Evolutionary conservation across 2,113 vertebrate species (phyloP), one percentile per base, ranked within the genome.

Genomic region (Perca flavescens): DNA sequence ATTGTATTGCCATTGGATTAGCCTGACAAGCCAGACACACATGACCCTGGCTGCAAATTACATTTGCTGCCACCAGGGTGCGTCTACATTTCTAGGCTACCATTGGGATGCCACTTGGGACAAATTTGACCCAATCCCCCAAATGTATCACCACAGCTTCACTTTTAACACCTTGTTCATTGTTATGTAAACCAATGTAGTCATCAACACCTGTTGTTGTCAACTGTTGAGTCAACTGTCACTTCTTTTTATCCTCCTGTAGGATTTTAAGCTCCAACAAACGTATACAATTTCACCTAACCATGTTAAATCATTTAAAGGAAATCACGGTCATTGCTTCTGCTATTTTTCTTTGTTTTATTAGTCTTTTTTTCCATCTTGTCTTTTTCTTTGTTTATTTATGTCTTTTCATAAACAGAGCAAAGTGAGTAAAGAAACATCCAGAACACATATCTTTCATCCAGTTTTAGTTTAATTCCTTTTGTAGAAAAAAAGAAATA

Each of bases 381-480:
- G 10, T 13, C 0, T 56, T 7, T 50, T 50, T 50, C 5, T 50
- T 5, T 50, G 2, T 17, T 50, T 50, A 5, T 50, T 40, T 40
- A 40, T 8, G 8, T 11, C 10, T 43, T 50, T 50, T 17, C 11
- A 25, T 22, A 25, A 56, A 56, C 21, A 31, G 28, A 19, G 58
- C 19, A 61, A 34, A 13, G 5, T 28, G 58, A 61, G 28, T 61
- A 61, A 34, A 13, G 6, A 84, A 72, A 86, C 19, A 80, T 0
- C 6, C 28, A 74, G 1, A 50, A 78, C 46, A 64, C 12, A 57
- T 1, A 8, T 74, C 2, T n/a, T 36, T 49, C 71, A 80, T 92
- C 68, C 88, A 88, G 78, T 92, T 93, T 90, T 66, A 85, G 82
- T 92, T 94, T 94, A 91, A 93, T 94, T 91, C 66, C 54, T 89